Base-by-base conservation (phyloP, 2,797 vertebrate species). In the Petrocephalus sullivani region DNA sequence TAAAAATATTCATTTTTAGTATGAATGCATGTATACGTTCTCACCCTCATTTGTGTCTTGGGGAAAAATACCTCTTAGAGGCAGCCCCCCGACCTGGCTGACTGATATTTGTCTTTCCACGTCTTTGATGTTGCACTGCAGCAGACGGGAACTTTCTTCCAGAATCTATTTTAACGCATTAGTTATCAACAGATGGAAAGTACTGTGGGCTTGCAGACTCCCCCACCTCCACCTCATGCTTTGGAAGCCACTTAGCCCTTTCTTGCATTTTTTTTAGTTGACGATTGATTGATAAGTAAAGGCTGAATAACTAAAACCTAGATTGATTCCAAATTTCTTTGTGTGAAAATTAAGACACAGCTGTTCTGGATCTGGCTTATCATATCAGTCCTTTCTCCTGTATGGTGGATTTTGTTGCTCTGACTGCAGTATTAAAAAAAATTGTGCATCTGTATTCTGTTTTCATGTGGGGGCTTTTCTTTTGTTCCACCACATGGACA, bases 61-160 rank as follows among this genome's bases (percentile, higher is more conserved):
- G 82, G 2, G 14, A 23, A 56, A 54, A 19, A 56, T 21, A 54
- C 23, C 51, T 23, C n/a, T 54, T 21, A 84, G 21, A 85, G 21
- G 21, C 53, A 53, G 6, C 81, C 6, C 75, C 64, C 78, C 16
- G 0, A 28, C 23, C 82, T 6, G 49, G 23, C 28, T 85, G n/a
- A 33, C 23, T 54, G 51, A 85, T 85, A 19, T 56, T 85, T 85
- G 51, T 28, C 21, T 85, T 54, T 85, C 82, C 82, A 85, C 82
- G 21, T 85, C 82, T 85, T 85, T 85, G 82, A 54, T 54, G 37
- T 84, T 84, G n/a, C 51, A 84, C 49, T 28, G 49, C 51, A 28
- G 21, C 21, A 53, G 19, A 28, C 82, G 23, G 49, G 82, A 85
- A 51, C 49, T 85, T 85, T 85, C 10, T 54, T 85, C 49, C 51